Percentiles rank a stretch among this genome's conserved stretches.
phyloP scores from a whole-genome alignment of 2,113 vertebrate species.

The Pipra filicauda region DNA sequence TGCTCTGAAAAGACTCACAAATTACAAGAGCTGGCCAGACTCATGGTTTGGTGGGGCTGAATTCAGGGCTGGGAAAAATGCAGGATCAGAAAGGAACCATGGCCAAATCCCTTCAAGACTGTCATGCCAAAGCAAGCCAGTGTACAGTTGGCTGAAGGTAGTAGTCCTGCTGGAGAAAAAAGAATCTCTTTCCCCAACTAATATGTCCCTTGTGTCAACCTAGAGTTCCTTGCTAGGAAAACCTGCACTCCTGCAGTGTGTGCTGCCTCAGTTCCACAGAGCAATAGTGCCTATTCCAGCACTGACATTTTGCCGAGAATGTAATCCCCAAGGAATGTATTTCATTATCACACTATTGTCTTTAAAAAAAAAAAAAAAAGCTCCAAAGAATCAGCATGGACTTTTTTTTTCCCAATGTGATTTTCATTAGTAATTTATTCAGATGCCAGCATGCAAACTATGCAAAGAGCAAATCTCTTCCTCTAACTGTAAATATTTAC shows the following conservation, averaged over 20 bases:
- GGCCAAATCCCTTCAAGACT: background rate
- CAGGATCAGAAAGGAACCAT: background rate
- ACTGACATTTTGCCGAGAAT: background rate
- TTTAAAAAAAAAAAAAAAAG: background rate
- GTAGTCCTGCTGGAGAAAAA: background rate
- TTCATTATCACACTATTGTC: background rate
- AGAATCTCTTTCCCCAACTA: background rate
- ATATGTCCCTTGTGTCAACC: background rate
- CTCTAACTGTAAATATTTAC: constrained; percentile 52
- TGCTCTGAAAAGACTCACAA: background rate
- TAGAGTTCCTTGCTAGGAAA: background rate
- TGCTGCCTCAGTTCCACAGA: background rate
- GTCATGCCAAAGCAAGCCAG: background rate
- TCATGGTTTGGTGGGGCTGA: background rate
- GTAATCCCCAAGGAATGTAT: background rate
- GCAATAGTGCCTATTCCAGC: background rate
- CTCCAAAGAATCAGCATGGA: background rate
- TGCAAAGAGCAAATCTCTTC: constrained; percentile 37
- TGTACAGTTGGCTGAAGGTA: background rate
- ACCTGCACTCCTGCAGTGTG: background rate
- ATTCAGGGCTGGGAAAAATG: background rate
- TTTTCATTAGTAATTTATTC: constrained; percentile 41
- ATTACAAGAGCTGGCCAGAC: background rate
- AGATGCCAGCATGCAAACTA: constrained; percentile 43
- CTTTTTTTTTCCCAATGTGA: background rate